Conservation (phyloP, 2,113 vertebrate genomes). For the Hemichromis elongatus region DNA sequence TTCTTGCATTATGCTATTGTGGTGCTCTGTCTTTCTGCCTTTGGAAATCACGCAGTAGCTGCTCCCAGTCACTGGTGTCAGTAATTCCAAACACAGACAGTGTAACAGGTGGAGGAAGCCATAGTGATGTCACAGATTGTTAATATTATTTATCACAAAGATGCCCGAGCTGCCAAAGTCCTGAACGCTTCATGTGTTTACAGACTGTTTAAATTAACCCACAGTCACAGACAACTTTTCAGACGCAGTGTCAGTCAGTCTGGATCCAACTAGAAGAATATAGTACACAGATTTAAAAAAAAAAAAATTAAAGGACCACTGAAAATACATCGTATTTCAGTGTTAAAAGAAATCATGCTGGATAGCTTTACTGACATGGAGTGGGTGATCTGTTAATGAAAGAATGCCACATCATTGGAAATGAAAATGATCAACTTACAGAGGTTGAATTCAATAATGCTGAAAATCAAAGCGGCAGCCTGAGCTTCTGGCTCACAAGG, state of each 20-base stretch:
- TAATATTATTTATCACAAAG: not conserved
- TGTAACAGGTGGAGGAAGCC: not conserved
- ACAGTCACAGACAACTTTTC: not conserved
- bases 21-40: not conserved
- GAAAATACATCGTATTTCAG: no score
- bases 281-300: no score
- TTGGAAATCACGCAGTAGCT: not conserved
- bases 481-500: not conserved
- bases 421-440: no score
- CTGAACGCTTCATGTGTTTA: not conserved
- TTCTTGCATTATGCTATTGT: not conserved
- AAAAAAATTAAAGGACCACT: no score
- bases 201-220: not conserved
- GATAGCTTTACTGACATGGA: no score
- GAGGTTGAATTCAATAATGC: no score
- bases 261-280: not conserved
- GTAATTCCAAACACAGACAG: not conserved
- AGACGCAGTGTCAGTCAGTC: not conserved
- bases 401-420: no score
- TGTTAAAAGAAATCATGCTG: no score
- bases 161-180: not conserved
- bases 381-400: no score
- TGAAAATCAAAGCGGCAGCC: not conserved
- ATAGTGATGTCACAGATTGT: not conserved
- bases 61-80: not conserved